These are phyloP conservation scores for Orius insidiosus DNA, from an alignment of 1,140 invertebrate genomes.

Conservation along the genomic window DNA sequence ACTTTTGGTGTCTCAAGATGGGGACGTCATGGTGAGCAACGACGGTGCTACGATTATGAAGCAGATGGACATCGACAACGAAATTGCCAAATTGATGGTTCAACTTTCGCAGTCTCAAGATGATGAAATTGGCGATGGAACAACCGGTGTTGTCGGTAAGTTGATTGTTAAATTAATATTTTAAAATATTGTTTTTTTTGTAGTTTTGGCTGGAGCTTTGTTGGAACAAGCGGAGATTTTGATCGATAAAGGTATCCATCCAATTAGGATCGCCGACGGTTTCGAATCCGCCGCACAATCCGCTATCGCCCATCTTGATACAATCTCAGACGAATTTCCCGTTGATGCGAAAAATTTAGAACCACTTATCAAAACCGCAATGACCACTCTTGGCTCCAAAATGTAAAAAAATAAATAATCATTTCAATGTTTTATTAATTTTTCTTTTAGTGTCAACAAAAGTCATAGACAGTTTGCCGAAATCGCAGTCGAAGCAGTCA, in stretches of 20 bases:
- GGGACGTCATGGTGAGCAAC: constrained; percentile 96
- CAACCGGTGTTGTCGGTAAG: constrained; percentile 89
- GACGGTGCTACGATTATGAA: constrained; percentile 99
- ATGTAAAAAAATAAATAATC: constrained; percentile 39
- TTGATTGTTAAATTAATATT: constrained; percentile 6
- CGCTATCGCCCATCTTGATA: constrained; percentile 72
- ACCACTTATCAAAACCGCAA: constrained; percentile 83
- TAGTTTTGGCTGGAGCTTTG: constrained; percentile 72
- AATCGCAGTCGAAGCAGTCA: constrained; percentile 92
- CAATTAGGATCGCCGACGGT: constrained; percentile 96
- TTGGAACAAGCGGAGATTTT: constrained; percentile 88
- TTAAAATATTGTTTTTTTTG: constrained; percentile 20
- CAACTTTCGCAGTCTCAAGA: constrained; percentile 97
- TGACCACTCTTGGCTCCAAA: constrained; percentile 98
- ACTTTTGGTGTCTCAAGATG: constrained; percentile 92
- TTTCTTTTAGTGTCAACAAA: constrained; percentile 47
- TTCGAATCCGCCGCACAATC: constrained; percentile 91
- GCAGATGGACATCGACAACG: constrained; percentile 97
- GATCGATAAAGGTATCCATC: constrained; percentile 94
- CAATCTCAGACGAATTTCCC: constrained; percentile 77
- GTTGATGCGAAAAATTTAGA: constrained; percentile 69
- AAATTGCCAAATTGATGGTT: constrained; percentile 96
- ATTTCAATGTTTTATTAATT: not conserved
- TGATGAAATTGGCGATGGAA: constrained; percentile 99
- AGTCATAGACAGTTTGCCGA: constrained; percentile 93